These are phyloP conservation scores for Acromyrmex echinatior DNA, from an alignment of 1,140 invertebrate species.

Conservation along the genomic window DNA sequence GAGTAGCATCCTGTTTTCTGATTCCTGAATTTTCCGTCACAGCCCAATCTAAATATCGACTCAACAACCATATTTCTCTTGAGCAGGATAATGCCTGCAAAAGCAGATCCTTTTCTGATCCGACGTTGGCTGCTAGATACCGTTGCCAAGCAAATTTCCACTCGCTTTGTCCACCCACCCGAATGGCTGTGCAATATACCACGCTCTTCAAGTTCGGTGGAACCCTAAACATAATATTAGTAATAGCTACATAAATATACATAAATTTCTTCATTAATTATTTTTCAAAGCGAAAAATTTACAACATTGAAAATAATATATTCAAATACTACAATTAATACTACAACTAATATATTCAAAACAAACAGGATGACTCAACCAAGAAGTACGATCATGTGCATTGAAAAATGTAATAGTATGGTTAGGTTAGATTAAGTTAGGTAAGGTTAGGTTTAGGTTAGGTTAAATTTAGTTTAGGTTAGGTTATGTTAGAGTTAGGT, in stretches of 20 bases:
- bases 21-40: conserved; percentile 91
- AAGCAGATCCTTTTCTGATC: conserved; percentile 92
- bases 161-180: conserved; percentile 92
- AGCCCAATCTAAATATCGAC: conserved; percentile 91
- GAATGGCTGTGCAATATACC: conserved; percentile 95
- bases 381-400: background rate
- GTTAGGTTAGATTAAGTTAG: too few species aligned
- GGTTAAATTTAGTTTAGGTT: too few species aligned
- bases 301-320: background rate
- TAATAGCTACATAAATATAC: background rate
- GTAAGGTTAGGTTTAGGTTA: too few species aligned
- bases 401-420: background rate
- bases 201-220: conserved; percentile 93
- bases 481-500: too few species aligned
- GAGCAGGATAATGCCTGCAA: conserved; percentile 93
- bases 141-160: conserved; percentile 95
- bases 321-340: background rate
- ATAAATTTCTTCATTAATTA: background rate
- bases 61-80: conserved; percentile 92
- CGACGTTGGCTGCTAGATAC: conserved; percentile 91
- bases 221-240: conserved; percentile 87
- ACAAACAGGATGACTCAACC: background rate
- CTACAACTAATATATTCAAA: background rate
- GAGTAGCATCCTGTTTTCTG: conserved; percentile 92
- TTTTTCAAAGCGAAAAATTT: background rate